These are phyloP conservation scores for Platycercus adscitus DNA, from an alignment of 2,113 vertebrate species.

Conservation along the genomic window DNA sequence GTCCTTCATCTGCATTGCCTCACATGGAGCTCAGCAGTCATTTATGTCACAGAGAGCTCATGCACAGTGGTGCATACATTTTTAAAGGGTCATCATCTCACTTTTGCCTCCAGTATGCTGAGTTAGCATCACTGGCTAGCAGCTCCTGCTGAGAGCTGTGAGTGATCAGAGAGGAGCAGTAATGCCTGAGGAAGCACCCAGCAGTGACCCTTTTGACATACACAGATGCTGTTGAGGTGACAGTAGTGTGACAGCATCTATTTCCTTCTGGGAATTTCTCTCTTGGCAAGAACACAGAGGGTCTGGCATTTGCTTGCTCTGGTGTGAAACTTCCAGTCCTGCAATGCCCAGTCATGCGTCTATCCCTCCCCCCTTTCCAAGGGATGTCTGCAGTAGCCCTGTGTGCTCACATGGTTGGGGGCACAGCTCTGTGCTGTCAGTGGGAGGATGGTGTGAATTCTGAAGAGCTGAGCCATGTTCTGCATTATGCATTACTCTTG, in stretches of 20 bases:
- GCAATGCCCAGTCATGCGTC: not conserved
- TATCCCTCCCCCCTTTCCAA: not conserved
- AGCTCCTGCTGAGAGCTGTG: not conserved
- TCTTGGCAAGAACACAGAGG: not conserved
- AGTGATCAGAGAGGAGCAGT: not conserved
- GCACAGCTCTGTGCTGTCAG: not conserved
- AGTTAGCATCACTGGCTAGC: not conserved
- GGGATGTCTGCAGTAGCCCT: not conserved
- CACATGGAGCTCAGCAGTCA: not conserved
- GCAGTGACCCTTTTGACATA: not conserved
- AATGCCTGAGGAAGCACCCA: not conserved
- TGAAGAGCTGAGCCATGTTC: not conserved
- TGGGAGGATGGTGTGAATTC: not conserved
- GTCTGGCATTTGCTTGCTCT: not conserved
- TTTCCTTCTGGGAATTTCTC: not conserved
- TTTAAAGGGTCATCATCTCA: not conserved
- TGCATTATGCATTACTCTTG: not conserved
- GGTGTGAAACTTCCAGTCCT: not conserved
- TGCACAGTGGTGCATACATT: rapidly evolving
- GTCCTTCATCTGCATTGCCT: not conserved
- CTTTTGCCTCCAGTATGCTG: not conserved
- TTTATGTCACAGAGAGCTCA: not conserved
- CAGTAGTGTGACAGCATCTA: not conserved
- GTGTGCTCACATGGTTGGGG: rapidly evolving
- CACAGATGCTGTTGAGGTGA: not conserved